phyloP scores from a whole-genome alignment of 2,113 vertebrate species.

The Callipepla squamata region DNA sequence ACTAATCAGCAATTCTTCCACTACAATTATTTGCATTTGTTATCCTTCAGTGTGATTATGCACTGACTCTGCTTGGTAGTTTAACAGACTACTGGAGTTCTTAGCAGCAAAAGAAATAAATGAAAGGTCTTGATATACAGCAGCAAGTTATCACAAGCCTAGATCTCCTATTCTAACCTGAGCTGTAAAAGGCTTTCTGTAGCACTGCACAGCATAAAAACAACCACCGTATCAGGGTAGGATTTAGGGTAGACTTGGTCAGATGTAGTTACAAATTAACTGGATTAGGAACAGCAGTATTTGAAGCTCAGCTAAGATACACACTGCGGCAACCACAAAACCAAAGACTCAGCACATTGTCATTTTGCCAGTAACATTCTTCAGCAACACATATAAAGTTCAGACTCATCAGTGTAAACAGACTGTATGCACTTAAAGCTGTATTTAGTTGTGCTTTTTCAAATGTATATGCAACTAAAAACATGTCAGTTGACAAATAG shows the following conservation, averaged over 20 bases:
- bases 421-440: background rate
- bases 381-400: background rate
- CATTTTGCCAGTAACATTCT: background rate
- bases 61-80: background rate
- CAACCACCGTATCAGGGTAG: too few species aligned
- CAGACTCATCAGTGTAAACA: background rate
- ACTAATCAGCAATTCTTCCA: background rate
- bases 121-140: background rate
- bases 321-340: background rate
- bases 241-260: background rate
- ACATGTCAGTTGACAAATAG: background rate
- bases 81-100: background rate
- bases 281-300: rapidly evolving
- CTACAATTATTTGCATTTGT: background rate
- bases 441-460: background rate
- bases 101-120: background rate
- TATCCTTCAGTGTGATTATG: background rate
- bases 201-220: background rate
- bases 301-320: background rate
- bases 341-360: background rate
- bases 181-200: background rate
- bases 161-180: background rate
- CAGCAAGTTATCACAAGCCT: background rate
- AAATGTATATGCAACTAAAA: background rate
- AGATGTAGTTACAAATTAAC: background rate